Evolutionary conservation across 2,113 vertebrate genomes (phyloP), one percentile per base, ranked within the genome.

Genomic region (Xyrauchen texanus): DNA sequence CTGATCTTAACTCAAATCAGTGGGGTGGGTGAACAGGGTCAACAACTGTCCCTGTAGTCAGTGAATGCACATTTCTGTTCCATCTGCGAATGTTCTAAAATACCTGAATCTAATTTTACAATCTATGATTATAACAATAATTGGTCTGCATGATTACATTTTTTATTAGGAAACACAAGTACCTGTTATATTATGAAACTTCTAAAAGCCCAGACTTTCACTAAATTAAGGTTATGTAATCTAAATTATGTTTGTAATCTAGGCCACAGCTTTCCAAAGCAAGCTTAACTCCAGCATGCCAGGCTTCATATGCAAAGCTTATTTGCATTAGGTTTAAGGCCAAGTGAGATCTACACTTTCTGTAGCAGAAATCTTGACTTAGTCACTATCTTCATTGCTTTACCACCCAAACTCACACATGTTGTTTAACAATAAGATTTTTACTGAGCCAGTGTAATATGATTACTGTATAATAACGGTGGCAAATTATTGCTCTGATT

Each of bases 321-420:
- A 62, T 75, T 76, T 45, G 63, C 52, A 42, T 42, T 15, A 81
- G 52, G 15, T 82, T 76, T 46, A 57, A 79, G 16, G 47, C 52
- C 42, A 76, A 76, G 71, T 4, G 46, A 70, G 58, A 62, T 79
- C 61, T 64, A 16, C 57, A n/a, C 13, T 12, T 42, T 10, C 15
- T 78, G 21, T 61, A 44, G 16, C 47, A 67, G 53, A 44, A 8
- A 15, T 62, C 8, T 5, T 52, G 12, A 60, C 8, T 6, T 52
- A 66, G 74, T 64, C 44, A 8, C 9, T 66, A 67, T 66, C 42
- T 6, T 8, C 15, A 57, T 53, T 57, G 13, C 62, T 13, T 8
- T 16, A n/a, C 4, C 12, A n/a, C 16, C 6, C 21, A 0, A 3
- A 11, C 2, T 42, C 16, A 7, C 9, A 7, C 16, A 2, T 51